Evolutionary conservation across 2,797 vertebrate species (phyloP).

Genomic region (Alcedo quadribrachys): DNA sequence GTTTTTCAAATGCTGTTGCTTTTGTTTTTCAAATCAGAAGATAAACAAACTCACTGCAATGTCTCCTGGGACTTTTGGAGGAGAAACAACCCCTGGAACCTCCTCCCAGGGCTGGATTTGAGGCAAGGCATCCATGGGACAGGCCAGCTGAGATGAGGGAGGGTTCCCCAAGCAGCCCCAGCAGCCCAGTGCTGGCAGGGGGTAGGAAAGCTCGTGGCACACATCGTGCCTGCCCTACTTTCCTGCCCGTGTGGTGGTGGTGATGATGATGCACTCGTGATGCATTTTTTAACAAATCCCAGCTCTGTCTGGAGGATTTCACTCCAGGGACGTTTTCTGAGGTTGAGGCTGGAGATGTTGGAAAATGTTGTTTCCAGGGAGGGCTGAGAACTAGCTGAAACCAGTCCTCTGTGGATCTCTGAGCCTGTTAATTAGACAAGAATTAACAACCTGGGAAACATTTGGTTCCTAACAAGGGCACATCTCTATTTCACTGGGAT

Average conservation of each 20-base stretch:
- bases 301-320: slow-evolving; percentile 29
- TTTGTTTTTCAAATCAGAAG: neutral
- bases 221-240: slow-evolving; percentile 42
- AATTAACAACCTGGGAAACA: slow-evolving; percentile 24
- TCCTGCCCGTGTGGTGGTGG: slow-evolving; percentile 8
- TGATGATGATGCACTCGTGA: neutral
- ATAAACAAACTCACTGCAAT: neutral
- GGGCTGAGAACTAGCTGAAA: neutral
- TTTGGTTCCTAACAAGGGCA: neutral
- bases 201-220: neutral
- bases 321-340: neutral
- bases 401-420: neutral
- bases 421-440: slow-evolving; percentile 30
- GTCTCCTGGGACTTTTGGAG: neutral
- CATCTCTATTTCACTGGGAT: neutral
- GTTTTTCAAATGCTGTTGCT: neutral
- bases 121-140: accelerated
- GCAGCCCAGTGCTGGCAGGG: neutral
- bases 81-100: accelerated
- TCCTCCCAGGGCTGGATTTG: accelerated
- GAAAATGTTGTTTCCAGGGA: slow-evolving; percentile 35
- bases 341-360: neutral
- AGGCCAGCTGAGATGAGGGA: accelerated
- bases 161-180: neutral
- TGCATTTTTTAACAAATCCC: slow-evolving; percentile 36